phyloP scores from a whole-genome alignment of 2,797 vertebrate species.

The Eulemur rubriventer region DNA sequence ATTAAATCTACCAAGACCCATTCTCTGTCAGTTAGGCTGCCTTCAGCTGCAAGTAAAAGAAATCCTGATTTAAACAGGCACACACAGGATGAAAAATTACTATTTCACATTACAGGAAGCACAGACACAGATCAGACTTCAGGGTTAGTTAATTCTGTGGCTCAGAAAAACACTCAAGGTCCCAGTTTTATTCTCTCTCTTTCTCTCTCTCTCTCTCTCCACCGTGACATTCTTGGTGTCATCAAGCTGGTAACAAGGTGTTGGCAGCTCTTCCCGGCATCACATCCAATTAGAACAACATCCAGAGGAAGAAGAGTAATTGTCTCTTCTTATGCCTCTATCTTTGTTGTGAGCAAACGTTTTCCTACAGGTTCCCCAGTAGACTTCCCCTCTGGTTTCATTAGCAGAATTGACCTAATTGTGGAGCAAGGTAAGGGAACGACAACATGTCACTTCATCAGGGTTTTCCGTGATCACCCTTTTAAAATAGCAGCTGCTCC shows the following conservation, averaged over 20 bases:
- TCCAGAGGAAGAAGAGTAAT: not conserved
- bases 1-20: not conserved
- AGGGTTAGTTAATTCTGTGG: constrained; percentile 54
- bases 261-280: constrained; percentile 30
- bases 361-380: not conserved
- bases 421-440: constrained; percentile 8
- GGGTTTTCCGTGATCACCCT: not conserved
- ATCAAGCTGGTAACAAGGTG: not conserved
- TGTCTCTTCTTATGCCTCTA: not conserved
- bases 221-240: not conserved
- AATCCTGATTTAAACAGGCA: constrained; percentile 58
- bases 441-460: not conserved
- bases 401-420: constrained; percentile 18
- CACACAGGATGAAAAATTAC: constrained; percentile 57
- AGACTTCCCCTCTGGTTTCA: not conserved
- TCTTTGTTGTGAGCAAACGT: not conserved
- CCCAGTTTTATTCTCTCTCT: not conserved
- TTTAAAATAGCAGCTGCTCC: not conserved
- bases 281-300: constrained; percentile 34
- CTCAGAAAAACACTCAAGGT: constrained; percentile 59
- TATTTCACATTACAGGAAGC: constrained; percentile 48
- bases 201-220: not conserved
- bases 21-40: constrained; percentile 33
- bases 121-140: constrained; percentile 38
- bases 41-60: constrained; percentile 55